Base-by-base conservation (phyloP, 1,140 invertebrate genomes). In the Artemia franciscana region DNA sequence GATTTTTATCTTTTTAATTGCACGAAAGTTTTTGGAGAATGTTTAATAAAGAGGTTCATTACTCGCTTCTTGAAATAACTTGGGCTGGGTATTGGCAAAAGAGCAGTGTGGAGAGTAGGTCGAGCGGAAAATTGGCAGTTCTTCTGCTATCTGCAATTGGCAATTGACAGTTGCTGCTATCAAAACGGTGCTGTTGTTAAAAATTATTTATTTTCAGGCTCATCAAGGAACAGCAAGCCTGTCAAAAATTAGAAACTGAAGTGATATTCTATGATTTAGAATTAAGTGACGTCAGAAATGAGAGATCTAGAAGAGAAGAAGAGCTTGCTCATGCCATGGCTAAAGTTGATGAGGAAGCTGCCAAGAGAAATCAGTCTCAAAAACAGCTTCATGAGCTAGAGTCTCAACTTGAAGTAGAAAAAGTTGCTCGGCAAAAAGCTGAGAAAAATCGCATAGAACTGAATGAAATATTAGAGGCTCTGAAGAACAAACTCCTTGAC, bases 401-500 rank as follows among this genome's bases (percentile, higher is more conserved):
- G 73, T 88, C 85, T 0, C 90, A 88, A 69, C 74, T 89, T 18
- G 93, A 98, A 67, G 85, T 86, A 0, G 94, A 98, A 73, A 87
- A 91, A 66, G 79, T 79, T 9, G 84, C 90, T 0, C 76, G 92
- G 61, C 82, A 81, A 64, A 96, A 96, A 73, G 93, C 92, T 1
- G 94, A 97, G 72, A 96, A 95, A 73, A 80, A 89, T 64, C 88
- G 91, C 66, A 78, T 91, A 30, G 93, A 97, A 72, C 77, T 97
- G 51, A 93, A 92, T 73, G 92, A 97, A 75, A 92, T 97, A 77
- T 75, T 97, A 18, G 93, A 98, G 74, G 91, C 92, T 3, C 75
- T 98, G 63, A 96, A 95, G 73, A 95, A 90, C 71, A 93, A 98
- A 75, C 76, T 97, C 56, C 78, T 97, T 56, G 92, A 97, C 74